phyloP scores from a whole-genome alignment of 1,140 invertebrate genomes.

The Latrodectus geometricus region DNA sequence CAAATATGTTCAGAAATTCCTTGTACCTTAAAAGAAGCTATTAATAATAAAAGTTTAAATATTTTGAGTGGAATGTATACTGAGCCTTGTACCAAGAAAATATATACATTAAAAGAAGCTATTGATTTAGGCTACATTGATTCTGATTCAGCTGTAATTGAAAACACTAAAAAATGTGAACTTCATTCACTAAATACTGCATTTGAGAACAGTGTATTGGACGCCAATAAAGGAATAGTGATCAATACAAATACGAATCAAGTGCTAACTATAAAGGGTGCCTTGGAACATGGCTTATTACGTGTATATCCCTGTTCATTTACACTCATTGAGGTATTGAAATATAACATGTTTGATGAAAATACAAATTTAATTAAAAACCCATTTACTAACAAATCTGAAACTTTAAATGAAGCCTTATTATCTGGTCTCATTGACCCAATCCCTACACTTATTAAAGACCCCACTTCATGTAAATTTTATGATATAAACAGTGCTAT shows the following conservation, averaged over 20 bases:
- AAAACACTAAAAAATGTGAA: slow-evolving; percentile 83
- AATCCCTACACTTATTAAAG: slow-evolving; percentile 78
- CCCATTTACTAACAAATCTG: slow-evolving; percentile 76
- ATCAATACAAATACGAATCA: slow-evolving; percentile 89
- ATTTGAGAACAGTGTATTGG: slow-evolving; percentile 84
- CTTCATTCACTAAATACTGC: slow-evolving; percentile 82
- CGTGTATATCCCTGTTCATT: slow-evolving; percentile 78
- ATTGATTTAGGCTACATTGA: slow-evolving; percentile 87
- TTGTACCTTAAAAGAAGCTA: slow-evolving; percentile 80
- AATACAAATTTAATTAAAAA: slow-evolving; percentile 77
- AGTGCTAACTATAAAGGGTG: slow-evolving; percentile 81
- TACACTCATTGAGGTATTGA: slow-evolving; percentile 65
- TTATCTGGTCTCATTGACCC: slow-evolving; percentile 80
- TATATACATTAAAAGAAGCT: slow-evolving; percentile 84
- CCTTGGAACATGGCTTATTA: slow-evolving; percentile 86
- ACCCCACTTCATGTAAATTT: slow-evolving; percentile 72
- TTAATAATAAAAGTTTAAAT: slow-evolving; percentile 81
- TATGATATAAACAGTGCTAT: slow-evolving; percentile 81
- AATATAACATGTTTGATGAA: slow-evolving; percentile 77
- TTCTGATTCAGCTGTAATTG: slow-evolving; percentile 77
- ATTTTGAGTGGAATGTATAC: slow-evolving; percentile 81
- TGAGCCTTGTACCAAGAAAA: slow-evolving; percentile 83
- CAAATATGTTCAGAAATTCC: slow-evolving; percentile 76
- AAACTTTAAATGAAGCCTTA: slow-evolving; percentile 82
- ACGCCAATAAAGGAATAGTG: slow-evolving; percentile 81